Percentiles rank a stretch among this genome's conserved stretches.
Evolutionary conservation across 2,888 invertebrate species (phyloP).

Genomic region (Ochlodes sylvanus): DNA sequence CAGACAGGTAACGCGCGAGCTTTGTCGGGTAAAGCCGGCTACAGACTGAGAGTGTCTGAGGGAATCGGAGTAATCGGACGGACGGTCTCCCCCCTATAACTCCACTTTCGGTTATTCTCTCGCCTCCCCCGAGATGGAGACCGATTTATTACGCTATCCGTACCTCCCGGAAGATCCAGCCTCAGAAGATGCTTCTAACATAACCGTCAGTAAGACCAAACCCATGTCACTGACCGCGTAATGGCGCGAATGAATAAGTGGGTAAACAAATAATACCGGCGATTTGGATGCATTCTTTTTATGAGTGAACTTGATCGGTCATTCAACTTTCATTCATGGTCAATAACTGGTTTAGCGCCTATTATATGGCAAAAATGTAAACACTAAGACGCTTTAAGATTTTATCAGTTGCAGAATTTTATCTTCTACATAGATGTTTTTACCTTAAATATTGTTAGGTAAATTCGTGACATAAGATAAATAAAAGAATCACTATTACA

Average conservation of each 20-base stretch:
- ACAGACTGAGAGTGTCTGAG: conserved; percentile 63
- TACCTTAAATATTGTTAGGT: not conserved
- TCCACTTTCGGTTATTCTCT: conserved; percentile 76
- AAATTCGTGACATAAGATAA: not conserved
- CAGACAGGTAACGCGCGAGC: conserved; percentile 56
- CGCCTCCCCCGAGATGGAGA: conserved; percentile 70
- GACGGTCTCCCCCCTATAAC: conserved; percentile 74
- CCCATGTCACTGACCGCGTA: conserved; percentile 60
- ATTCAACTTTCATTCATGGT: conserved; percentile 42
- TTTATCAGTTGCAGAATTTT: not conserved
- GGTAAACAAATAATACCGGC: conserved; percentile 43
- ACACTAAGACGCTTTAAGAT: not conserved
- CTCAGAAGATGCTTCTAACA: conserved; percentile 14
- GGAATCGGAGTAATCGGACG: conserved; percentile 53
- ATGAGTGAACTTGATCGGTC: conserved; percentile 37
- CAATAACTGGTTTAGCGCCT: conserved; percentile 26
- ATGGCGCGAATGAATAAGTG: conserved; percentile 55
- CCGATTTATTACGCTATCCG: conserved; percentile 72
- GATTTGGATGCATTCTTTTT: conserved; percentile 40
- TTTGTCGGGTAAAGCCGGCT: conserved; percentile 67
- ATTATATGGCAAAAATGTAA: conserved; percentile 25
- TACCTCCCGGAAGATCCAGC: conserved; percentile 25
- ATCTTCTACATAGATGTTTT: not conserved
- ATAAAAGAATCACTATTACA: too few species aligned
- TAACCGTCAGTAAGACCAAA: conserved; percentile 18